Percentiles rank a stretch among this genome's conserved stretches.
Conservation (phyloP, 2,113 vertebrate genomes). For the Charadrius vociferus region DNA sequence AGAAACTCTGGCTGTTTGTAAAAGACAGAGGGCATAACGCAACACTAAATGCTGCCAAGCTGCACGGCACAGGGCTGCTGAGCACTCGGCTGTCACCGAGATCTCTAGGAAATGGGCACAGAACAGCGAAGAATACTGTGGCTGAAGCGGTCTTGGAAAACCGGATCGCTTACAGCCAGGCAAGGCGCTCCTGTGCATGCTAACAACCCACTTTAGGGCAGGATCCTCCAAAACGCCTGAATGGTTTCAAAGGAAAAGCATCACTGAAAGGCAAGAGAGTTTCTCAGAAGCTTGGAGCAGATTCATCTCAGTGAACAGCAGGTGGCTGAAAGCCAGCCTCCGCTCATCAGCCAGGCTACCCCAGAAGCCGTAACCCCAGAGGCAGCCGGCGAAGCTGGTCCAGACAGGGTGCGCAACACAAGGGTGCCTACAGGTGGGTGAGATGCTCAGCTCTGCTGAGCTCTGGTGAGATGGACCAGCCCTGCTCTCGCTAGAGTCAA, state of each 20-base stretch:
- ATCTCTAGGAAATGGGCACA: not conserved
- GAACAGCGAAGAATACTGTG: not conserved
- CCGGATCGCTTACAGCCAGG: not conserved
- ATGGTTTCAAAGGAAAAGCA: not conserved
- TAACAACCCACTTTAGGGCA: not conserved
- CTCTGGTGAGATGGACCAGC: not conserved
- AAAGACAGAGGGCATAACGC: not conserved
- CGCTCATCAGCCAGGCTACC: not conserved
- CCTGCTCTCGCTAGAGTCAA: not conserved
- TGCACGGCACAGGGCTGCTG: rapidly evolving
- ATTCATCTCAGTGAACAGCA: not conserved
- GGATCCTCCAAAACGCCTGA: not conserved
- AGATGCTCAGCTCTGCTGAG: not conserved
- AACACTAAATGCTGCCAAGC: rapidly evolving
- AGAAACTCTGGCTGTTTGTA: not conserved
- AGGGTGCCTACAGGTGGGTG: not conserved
- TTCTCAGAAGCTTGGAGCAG: not conserved
- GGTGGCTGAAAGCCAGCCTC: not conserved
- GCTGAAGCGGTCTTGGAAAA: not conserved
- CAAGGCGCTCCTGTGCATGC: not conserved
- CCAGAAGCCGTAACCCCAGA: rapidly evolving
- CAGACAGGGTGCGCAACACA: not conserved
- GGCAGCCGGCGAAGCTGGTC: not conserved
- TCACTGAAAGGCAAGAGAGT: not conserved
- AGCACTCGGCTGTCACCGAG: rapidly evolving